phyloP scores from a whole-genome alignment of 2,113 vertebrate genomes.

The Rhinopomastus cyanomelas region DNA sequence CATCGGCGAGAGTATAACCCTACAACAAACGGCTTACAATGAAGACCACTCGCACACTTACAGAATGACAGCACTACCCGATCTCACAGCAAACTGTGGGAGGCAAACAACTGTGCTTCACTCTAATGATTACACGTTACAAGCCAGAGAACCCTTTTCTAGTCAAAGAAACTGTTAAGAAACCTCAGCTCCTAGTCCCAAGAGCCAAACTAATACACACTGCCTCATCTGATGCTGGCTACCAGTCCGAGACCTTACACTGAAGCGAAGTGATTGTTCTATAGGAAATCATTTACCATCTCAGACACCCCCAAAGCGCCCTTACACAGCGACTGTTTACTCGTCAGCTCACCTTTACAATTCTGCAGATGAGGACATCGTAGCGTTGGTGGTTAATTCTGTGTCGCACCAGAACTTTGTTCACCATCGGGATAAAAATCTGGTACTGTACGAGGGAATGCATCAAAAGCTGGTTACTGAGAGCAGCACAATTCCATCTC shows the following conservation, averaged over 20 bases:
- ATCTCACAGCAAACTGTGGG: background rate
- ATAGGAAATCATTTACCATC: background rate
- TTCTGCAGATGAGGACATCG: conserved; percentile 95
- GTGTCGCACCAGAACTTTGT: conserved; percentile 95
- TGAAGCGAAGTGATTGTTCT: background rate
- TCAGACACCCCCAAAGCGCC: background rate
- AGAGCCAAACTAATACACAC: background rate
- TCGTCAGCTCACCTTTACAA: conserved; percentile 86
- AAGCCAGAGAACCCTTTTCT: background rate
- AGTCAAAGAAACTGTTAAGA: background rate
- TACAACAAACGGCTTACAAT: conserved; percentile 48
- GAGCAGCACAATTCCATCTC: background rate
- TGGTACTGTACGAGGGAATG: conserved; percentile 84
- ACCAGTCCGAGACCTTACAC: background rate
- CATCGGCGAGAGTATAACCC: conserved; percentile 98
- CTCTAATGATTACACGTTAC: background rate
- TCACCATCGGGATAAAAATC: conserved; percentile 99
- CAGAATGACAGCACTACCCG: background rate
- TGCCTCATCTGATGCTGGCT: background rate
- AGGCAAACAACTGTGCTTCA: background rate
- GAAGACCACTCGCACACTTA: background rate
- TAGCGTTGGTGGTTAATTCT: conserved; percentile 96
- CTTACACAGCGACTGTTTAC: background rate
- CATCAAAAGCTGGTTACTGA: background rate
- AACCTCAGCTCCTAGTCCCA: background rate